Base-by-base conservation (phyloP, 2,888 invertebrate species). In the Ferdinandea cuprea region DNA sequence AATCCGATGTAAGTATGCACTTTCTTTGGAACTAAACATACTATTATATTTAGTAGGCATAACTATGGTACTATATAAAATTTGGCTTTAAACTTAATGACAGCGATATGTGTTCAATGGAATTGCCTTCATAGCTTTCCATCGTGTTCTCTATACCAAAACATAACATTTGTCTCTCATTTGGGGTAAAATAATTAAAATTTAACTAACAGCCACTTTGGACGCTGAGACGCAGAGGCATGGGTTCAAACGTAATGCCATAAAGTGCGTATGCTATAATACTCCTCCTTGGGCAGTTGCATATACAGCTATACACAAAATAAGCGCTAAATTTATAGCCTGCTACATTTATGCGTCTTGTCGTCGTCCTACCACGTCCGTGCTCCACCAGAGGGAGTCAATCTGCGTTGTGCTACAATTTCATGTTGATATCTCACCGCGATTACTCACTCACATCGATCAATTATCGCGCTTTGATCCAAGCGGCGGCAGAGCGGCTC, bases 401-500 rank as follows among this genome's bases (percentile, higher is more conserved):
- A 77, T 77, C 48, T 48, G 76, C 32, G 58, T 46, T 65, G 21
- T 52, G 54, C 25, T 81, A 66, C 71, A 59, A 65, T 76, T 81
- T 50, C 59, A 72, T 61, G 78, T 78, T 78, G 83, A 83, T 83
- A 83, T 78, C 78, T 72, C 63, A 50, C 37, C 83, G 28, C 78
- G 83, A 83, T 83, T 78, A 83, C 83, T 78, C 73, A 68, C 63
- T 78, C 42, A 63, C 83, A 83, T 83, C 83, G 83, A 78, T 83
- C 83, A 83, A 78, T 83, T 83, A 78, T 78, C 83, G 63, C 58
- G 59, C 72, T 83, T 83, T 83, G 83, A 83, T 73, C 66, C 63
- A 44, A 42, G 72, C 78, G 72, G 35, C 69, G 21, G 7, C 54
- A 32, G 30, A 13, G 6, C 4, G n/a, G 25, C 1, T 0, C n/a